These are phyloP conservation scores for Pegoplata infirma DNA, from an alignment of 2,888 invertebrate species.

Conservation along the genomic window DNA sequence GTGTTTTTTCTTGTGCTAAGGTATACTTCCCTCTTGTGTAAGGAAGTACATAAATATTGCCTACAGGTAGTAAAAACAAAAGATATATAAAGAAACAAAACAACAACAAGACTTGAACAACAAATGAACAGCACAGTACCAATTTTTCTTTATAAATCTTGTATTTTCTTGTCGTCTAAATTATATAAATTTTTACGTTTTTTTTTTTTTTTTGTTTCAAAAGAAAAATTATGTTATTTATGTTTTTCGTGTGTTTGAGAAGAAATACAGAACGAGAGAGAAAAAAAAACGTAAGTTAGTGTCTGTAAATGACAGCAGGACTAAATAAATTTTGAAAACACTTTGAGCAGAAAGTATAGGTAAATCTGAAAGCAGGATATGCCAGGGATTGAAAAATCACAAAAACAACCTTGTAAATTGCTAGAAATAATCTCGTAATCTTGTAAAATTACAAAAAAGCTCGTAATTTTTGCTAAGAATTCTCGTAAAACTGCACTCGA, in stretches of 20 bases:
- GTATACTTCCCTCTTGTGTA: conserved; percentile 3
- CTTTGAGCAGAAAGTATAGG: not conserved
- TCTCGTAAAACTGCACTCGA: no score
- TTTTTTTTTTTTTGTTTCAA: no score
- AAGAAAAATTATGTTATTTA: conserved; percentile 21
- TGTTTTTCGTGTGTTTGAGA: not conserved
- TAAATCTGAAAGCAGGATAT: no score
- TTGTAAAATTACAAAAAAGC: no score
- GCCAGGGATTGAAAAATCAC: no score
- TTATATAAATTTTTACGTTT: conserved; percentile 16
- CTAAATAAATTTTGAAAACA: not conserved
- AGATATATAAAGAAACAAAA: not conserved
- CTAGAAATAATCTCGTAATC: no score
- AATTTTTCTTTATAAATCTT: conserved; percentile 50
- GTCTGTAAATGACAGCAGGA: conserved; percentile 40
- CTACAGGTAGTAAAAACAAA: conserved; percentile 36
- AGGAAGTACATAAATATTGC: conserved; percentile 1
- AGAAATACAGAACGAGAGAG: no score
- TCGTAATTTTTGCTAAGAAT: no score
- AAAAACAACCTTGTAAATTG: no score
- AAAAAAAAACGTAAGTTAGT: not conserved
- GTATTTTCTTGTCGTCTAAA: conserved; percentile 33
- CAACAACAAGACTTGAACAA: conserved; percentile 9
- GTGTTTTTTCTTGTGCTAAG: no score
- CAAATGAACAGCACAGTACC: conserved; percentile 28